Evolutionary conservation across 2,113 vertebrate genomes (phyloP).

Genomic region (Arvicanthis niloticus): DNA sequence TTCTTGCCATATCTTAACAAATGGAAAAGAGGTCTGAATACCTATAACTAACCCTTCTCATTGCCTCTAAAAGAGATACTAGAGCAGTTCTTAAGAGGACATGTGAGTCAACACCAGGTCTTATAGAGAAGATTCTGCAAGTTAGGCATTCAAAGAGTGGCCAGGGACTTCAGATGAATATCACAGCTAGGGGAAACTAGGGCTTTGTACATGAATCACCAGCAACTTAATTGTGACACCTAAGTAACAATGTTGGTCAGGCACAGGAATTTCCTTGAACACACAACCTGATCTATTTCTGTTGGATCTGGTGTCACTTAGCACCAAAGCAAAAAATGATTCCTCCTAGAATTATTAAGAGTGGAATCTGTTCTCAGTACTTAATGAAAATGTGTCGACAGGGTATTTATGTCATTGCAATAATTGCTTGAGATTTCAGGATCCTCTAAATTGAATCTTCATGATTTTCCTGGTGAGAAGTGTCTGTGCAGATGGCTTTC

Average conservation of each 20-base stretch:
- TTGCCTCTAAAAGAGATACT: background rate
- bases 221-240: background rate
- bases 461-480: background rate
- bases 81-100: background rate
- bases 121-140: background rate
- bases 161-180: background rate
- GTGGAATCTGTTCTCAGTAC: background rate
- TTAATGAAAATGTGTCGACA: conserved; percentile 4
- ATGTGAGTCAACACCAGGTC: background rate
- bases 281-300: background rate
- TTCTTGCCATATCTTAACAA: background rate
- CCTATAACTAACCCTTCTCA: background rate
- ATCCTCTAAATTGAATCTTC: background rate
- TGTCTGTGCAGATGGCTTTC: background rate
- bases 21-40: background rate
- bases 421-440: background rate
- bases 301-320: background rate
- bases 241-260: background rate
- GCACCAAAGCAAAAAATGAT: background rate
- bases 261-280: background rate
- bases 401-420: background rate
- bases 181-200: background rate
- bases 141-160: background rate
- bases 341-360: background rate
- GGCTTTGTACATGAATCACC: too few relatives aligned